These are phyloP conservation scores for Dolichotis patagonum DNA, from an alignment of 2,113 vertebrate species.

Conservation along the genomic window DNA sequence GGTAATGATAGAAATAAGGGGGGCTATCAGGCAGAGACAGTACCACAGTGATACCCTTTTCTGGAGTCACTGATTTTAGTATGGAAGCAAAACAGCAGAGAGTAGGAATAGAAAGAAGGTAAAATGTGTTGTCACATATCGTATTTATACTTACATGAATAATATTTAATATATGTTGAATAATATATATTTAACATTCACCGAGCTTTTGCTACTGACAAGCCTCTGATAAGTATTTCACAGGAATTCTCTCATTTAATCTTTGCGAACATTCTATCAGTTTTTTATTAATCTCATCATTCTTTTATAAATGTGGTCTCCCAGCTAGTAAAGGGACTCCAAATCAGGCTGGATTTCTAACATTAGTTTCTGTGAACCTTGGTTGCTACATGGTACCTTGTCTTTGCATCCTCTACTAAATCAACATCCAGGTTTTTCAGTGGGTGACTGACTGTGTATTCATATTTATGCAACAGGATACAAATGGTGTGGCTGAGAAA, in stretches of 20 bases:
- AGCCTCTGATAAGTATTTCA: not conserved
- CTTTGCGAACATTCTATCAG: not conserved
- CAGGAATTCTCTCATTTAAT: not conserved
- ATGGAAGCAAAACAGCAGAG: not conserved
- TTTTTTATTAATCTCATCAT: not conserved
- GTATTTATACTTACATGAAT: not conserved
- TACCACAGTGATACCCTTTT: not conserved
- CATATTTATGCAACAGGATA: not conserved
- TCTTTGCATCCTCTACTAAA: not conserved
- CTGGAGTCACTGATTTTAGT: not conserved
- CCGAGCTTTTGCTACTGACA: not conserved
- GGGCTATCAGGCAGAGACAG: not conserved
- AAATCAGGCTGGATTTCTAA: not conserved
- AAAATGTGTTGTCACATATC: not conserved
- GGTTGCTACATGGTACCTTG: not conserved
- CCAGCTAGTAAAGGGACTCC: not conserved
- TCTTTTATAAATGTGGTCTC: not conserved
- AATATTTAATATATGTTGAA: not conserved
- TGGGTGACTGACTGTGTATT: not conserved
- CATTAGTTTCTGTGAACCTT: not conserved
- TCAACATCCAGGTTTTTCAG: not conserved
- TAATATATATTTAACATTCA: conserved; percentile 1
- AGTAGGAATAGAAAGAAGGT: not conserved
- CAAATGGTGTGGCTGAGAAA: not conserved
- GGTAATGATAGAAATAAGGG: not conserved